These are phyloP conservation scores for Ptychoptera contaminata DNA, from an alignment of 2,888 invertebrate genomes.

Conservation along the genomic window DNA sequence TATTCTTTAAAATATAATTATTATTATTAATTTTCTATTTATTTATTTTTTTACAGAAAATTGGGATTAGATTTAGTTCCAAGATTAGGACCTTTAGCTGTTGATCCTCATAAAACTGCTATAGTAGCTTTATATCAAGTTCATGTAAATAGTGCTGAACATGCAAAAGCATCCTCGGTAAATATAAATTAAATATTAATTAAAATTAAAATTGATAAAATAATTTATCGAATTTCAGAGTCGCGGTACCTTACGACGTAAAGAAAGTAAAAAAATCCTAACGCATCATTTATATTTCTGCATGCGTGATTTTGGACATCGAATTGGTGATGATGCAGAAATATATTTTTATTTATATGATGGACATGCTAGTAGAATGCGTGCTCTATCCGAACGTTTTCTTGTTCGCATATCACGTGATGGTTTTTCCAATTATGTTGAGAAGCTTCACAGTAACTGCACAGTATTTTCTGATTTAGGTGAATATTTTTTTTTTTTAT, in stretches of 20 bases:
- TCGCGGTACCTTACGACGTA: conserved; percentile 28
- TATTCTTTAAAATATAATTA: too few relatives aligned
- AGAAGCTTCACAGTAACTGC: conserved; percentile 73
- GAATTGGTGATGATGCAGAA: conserved; percentile 79
- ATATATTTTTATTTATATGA: conserved; percentile 79
- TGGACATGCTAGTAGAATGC: conserved; percentile 43
- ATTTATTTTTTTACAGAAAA: conserved; percentile 45
- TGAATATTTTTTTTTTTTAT: conserved; percentile 21
- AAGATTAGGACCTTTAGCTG: conserved; percentile 73
- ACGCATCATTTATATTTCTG: conserved; percentile 74
- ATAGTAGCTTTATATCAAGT: conserved; percentile 78
- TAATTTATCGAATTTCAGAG: conserved; percentile 17
- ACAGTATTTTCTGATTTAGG: conserved; percentile 68
- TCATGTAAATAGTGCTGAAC: conserved; percentile 58
- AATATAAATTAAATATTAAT: conserved; percentile 21
- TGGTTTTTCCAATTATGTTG: conserved; percentile 78
- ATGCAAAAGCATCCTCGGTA: conserved; percentile 51
- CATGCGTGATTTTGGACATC: conserved; percentile 77
- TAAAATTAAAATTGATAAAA: not conserved
- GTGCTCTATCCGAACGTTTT: conserved; percentile 77
- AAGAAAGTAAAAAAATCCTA: conserved; percentile 29
- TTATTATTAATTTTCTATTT: too few relatives aligned
- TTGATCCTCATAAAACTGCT: conserved; percentile 79
- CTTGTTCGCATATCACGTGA: conserved; percentile 78
- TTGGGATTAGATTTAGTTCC: conserved; percentile 85